Conservation (phyloP, 2,113 vertebrate genomes). For the Mandrillus leucophaeus region DNA sequence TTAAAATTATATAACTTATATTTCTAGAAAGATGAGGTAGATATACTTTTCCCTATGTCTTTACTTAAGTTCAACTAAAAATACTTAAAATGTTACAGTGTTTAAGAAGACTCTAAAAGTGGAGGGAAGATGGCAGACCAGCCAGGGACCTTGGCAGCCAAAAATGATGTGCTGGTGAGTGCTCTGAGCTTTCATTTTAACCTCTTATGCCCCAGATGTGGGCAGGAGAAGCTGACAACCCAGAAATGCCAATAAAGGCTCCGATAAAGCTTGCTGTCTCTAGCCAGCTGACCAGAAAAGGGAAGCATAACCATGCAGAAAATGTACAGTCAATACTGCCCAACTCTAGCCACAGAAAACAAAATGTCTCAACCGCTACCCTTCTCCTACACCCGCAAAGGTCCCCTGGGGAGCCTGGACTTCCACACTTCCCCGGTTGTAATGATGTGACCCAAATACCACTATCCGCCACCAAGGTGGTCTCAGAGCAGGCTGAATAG, state of each 20-base stretch:
- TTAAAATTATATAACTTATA: neutral
- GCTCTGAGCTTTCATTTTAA: neutral
- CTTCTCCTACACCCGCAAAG: neutral
- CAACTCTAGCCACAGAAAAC: neutral
- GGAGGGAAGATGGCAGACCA: neutral
- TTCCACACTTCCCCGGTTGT: neutral
- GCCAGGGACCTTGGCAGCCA: neutral
- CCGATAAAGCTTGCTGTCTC: neutral
- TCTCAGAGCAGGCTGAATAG: neutral
- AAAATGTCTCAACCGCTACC: neutral
- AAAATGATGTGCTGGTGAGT: neutral
- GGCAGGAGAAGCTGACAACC: neutral
- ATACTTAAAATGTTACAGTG: neutral
- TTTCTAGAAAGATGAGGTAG: neutral
- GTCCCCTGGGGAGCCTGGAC: neutral
- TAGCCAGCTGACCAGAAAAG: neutral
- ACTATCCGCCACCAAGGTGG: accelerated
- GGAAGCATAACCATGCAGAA: neutral
- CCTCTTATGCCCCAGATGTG: neutral
- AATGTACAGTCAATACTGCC: neutral
- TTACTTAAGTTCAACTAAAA: neutral
- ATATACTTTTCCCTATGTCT: neutral
- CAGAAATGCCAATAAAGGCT: neutral
- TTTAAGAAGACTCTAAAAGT: neutral
- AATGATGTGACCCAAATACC: neutral